Conservation (phyloP, 1,140 invertebrate species). For the Maconellicoccus hirsutus region DNA sequence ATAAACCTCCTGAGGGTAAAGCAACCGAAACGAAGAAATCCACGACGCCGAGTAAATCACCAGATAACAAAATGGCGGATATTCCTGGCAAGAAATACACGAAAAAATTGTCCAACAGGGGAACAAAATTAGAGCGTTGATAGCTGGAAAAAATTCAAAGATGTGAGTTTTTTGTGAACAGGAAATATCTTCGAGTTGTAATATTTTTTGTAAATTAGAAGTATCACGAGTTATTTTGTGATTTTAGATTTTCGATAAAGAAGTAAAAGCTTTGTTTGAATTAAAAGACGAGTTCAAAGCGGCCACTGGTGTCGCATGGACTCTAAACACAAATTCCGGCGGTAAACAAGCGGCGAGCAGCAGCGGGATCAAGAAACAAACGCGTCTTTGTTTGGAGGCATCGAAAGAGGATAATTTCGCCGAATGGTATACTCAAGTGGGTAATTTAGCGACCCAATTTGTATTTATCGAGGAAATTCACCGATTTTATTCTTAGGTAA, state of each 20-base stretch:
- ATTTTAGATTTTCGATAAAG: conserved; percentile 44
- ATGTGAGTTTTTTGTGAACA: neutral
- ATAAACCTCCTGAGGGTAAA: conserved; percentile 37
- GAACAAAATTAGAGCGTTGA: conserved; percentile 54
- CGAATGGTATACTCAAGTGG: conserved; percentile 94
- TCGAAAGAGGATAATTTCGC: conserved; percentile 86
- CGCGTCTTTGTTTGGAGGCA: conserved; percentile 82
- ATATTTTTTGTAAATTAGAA: neutral
- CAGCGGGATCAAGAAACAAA: conserved; percentile 64
- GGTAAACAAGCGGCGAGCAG: conserved; percentile 22
- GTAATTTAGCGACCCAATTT: too few species aligned
- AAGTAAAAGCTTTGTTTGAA: conserved; percentile 57
- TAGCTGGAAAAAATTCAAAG: conserved; percentile 49
- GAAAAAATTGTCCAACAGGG: conserved; percentile 48
- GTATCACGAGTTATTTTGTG: neutral
- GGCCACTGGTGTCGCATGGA: conserved; percentile 51
- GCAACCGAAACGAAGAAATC: neutral
- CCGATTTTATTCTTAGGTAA: too few species aligned
- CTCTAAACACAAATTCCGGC: conserved; percentile 20
- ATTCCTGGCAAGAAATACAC: conserved; percentile 36
- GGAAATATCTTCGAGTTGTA: too few species aligned
- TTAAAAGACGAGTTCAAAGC: conserved; percentile 72
- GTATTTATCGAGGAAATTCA: too few species aligned
- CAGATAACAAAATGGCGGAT: neutral
- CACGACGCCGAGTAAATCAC: too few species aligned